Percentiles rank a stretch among this genome's conserved stretches.
These are phyloP conservation scores for Heliconius congener DNA, from an alignment of 1,140 invertebrate genomes.

Conservation along the genomic window DNA sequence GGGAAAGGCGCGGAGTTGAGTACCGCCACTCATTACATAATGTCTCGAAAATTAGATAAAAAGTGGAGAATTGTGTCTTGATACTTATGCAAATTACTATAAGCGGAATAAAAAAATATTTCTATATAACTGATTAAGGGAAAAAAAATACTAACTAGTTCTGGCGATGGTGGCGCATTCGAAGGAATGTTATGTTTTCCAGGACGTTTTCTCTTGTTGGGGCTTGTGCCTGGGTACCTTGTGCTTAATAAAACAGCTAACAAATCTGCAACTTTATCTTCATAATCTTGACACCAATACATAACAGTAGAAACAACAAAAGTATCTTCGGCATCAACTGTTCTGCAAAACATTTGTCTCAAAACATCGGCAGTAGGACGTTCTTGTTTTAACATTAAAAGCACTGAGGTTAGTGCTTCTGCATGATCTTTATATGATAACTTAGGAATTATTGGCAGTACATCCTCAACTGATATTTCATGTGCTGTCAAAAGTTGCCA, in stretches of 20 bases:
- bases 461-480: conserved; percentile 93
- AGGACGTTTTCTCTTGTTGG: conserved; percentile 93
- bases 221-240: conserved; percentile 91
- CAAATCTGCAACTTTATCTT: conserved; percentile 93
- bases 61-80: too few relatives aligned
- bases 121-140: neutral
- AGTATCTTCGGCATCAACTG: conserved; percentile 88
- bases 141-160: conserved; percentile 74
- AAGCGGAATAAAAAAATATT: too few relatives aligned
- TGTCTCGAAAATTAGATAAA: too few relatives aligned
- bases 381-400: conserved; percentile 95
- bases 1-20: too few relatives aligned
- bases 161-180: conserved; percentile 82
- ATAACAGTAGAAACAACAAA: conserved; percentile 95
- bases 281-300: conserved; percentile 95
- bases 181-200: conserved; percentile 84
- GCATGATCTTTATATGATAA: conserved; percentile 93
- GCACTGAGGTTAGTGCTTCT: conserved; percentile 95
- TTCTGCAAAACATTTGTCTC: conserved; percentile 90
- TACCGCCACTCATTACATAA: too few relatives aligned
- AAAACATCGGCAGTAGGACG: conserved; percentile 93
- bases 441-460: conserved; percentile 94
- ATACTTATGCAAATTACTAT: too few relatives aligned
- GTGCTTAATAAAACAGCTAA: conserved; percentile 89
- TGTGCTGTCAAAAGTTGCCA: conserved; percentile 97